These are phyloP conservation scores for Coturnix japonica DNA, from an alignment of 2,113 vertebrate genomes.

Conservation along the genomic window DNA sequence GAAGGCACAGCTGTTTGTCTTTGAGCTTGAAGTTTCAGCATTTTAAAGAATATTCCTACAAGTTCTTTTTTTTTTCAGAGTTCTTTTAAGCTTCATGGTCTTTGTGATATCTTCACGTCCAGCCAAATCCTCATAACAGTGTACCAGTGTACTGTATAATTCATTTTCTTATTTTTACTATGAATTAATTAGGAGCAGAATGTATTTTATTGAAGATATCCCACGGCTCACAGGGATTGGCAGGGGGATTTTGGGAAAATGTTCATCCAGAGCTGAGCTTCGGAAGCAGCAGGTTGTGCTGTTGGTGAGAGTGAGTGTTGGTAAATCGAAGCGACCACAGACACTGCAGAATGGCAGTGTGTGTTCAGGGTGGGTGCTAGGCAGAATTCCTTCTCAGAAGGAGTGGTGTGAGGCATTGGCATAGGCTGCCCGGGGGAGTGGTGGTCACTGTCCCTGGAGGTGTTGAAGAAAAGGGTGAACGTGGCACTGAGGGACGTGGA, in stretches of 20 bases:
- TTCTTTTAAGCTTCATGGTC: neutral
- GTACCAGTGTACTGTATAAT: too few relatives aligned
- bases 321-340: fast-evolving
- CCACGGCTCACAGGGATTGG: neutral
- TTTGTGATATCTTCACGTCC: fast-evolving
- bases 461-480: too few relatives aligned
- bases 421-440: too few relatives aligned
- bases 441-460: too few relatives aligned
- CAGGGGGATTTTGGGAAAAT: neutral
- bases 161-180: neutral
- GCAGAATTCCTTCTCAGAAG: too few relatives aligned
- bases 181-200: neutral
- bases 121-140: fast-evolving
- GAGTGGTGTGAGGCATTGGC: too few relatives aligned
- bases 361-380: too few relatives aligned
- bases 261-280: neutral
- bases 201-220: neutral
- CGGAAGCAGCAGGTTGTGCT: neutral
- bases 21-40: neutral
- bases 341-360: neutral
- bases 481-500: too few relatives aligned
- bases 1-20: neutral
- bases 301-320: too few relatives aligned
- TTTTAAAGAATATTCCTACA: neutral
- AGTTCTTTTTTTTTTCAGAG: neutral